Conservation (phyloP, 2,888 invertebrate species). For the Lasioglossum oenotherae region DNA sequence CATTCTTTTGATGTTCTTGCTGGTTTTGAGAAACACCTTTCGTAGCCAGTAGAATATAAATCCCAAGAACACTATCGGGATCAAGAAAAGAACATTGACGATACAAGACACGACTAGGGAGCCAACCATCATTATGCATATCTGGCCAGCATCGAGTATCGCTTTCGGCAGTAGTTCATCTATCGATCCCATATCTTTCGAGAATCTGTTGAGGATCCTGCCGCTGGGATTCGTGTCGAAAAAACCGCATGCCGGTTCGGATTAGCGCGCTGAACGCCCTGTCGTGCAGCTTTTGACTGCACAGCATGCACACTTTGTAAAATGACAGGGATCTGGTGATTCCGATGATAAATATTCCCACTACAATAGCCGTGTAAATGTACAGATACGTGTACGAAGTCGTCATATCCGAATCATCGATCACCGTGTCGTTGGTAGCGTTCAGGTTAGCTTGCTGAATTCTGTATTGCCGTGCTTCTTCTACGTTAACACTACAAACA, state of each 20-base stretch:
- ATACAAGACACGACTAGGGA: conserved; percentile 88
- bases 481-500: conserved; percentile 86
- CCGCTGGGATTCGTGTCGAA: conserved; percentile 94
- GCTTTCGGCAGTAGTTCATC: conserved; percentile 89
- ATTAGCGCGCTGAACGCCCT: conserved; percentile 86
- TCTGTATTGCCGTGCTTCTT: conserved; percentile 81
- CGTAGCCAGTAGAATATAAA: conserved; percentile 87
- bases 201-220: conserved; percentile 92
- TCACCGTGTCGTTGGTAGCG: conserved; percentile 31
- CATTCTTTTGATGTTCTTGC: conserved; percentile 89
- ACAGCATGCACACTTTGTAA: conserved; percentile 84
- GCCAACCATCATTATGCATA: conserved; percentile 85
- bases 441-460: conserved; percentile 12
- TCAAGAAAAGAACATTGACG: conserved; percentile 87
- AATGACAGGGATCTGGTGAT: conserved; percentile 85
- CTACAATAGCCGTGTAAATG: conserved; percentile 87
- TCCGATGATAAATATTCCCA: conserved; percentile 80
- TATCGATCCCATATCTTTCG: conserved; percentile 93
- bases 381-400: conserved; percentile 85
- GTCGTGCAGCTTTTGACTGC: conserved; percentile 86
- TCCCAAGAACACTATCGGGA: conserved; percentile 87
- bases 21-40: conserved; percentile 88
- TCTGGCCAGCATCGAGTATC: conserved; percentile 87
- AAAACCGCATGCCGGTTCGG: conserved; percentile 89
- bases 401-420: conserved; percentile 67